phyloP scores from a whole-genome alignment of 2,888 invertebrate species.

The Amorpha juglandis region DNA sequence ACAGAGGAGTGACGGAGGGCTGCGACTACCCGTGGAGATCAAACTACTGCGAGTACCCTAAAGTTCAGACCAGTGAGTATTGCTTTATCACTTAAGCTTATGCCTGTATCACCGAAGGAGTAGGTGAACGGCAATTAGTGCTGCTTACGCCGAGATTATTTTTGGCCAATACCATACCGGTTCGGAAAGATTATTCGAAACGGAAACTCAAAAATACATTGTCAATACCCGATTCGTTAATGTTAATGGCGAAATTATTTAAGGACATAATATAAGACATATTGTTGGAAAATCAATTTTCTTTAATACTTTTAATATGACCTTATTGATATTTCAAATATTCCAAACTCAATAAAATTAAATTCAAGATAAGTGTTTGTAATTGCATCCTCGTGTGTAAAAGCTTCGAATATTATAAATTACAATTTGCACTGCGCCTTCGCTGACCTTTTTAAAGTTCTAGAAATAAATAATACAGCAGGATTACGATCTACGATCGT shows the following conservation, averaged over 20 bases:
- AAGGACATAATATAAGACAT: too few species aligned
- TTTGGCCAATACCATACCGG: too few species aligned
- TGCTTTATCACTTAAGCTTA: too few species aligned
- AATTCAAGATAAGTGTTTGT: background rate
- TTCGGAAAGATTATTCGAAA: too few species aligned
- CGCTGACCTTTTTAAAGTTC: conserved; percentile 15
- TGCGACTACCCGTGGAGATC: conserved; percentile 96
- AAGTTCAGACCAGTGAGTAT: conserved; percentile 87
- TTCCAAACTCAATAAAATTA: background rate
- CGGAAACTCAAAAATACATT: too few species aligned
- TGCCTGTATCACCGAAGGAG: too few species aligned
- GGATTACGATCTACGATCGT: conserved; percentile 13
- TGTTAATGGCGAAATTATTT: too few species aligned
- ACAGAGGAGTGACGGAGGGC: conserved; percentile 94
- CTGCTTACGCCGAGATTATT: too few species aligned
- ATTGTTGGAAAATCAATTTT: too few species aligned
- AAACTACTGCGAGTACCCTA: conserved; percentile 90
- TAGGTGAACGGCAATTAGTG: too few species aligned
- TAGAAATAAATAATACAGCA: conserved; percentile 16
- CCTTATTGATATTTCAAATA: background rate
- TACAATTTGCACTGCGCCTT: conserved; percentile 12
- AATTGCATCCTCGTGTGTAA: background rate
- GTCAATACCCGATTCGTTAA: too few species aligned
- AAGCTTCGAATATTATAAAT: background rate
- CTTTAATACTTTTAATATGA: too few species aligned